Conservation (phyloP, 2,113 vertebrate genomes). For the Oriolus oriolus region DNA sequence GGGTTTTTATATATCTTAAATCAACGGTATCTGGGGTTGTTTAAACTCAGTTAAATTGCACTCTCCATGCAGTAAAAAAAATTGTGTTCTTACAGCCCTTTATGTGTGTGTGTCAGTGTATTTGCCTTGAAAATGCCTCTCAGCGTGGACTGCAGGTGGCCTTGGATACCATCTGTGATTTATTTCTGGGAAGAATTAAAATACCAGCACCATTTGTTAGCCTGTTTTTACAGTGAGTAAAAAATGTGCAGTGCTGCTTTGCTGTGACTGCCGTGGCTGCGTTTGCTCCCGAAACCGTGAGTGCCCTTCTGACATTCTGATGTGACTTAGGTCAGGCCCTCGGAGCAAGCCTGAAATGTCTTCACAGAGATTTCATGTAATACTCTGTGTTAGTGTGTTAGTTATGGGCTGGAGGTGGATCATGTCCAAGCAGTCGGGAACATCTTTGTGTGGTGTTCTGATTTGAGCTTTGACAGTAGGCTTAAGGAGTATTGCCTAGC, state of each 20-base stretch:
- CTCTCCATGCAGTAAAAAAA: slow-evolving; percentile 43
- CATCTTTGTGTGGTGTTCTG: neutral
- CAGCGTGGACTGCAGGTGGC: slow-evolving; percentile 48
- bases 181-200: slow-evolving; percentile 68
- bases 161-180: slow-evolving; percentile 64
- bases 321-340: neutral
- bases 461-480: neutral
- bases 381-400: neutral
- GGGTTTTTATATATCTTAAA: slow-evolving; percentile 52
- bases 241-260: neutral
- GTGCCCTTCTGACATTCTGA: neutral
- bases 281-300: accelerated
- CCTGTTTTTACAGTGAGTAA: slow-evolving; percentile 38
- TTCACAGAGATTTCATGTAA: neutral
- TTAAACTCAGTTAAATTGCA: slow-evolving; percentile 55
- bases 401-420: neutral
- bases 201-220: slow-evolving; percentile 57
- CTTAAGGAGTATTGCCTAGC: neutral
- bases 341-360: neutral
- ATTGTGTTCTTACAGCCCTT: neutral
- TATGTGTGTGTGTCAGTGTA: neutral
- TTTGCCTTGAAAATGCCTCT: slow-evolving; percentile 51
- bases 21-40: slow-evolving; percentile 23
- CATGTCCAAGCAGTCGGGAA: neutral
- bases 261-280: neutral